Evolutionary conservation across 2,797 vertebrate species (phyloP).

Genomic region (Limosa lapponica): DNA sequence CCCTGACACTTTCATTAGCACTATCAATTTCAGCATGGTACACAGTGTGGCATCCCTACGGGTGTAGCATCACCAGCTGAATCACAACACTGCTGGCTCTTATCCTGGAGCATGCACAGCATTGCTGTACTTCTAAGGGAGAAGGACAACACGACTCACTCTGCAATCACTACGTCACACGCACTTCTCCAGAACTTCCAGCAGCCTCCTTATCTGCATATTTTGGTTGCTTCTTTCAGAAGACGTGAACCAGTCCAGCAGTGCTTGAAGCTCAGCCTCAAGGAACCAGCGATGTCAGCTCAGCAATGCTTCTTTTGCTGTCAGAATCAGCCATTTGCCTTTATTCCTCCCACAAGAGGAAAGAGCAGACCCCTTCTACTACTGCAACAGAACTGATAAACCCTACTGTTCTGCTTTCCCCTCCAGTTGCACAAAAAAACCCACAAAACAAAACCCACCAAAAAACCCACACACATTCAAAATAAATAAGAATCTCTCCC

Average conservation of each 20-base stretch:
- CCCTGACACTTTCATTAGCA: not conserved
- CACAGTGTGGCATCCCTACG: rapidly evolving
- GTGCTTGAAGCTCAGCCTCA: not conserved
- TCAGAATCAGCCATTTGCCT: not conserved
- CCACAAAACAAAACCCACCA: not conserved
- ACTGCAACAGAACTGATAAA: not conserved
- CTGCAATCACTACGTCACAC: rapidly evolving
- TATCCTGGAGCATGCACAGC: not conserved
- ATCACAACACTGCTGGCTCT: not conserved
- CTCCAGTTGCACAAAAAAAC: not conserved
- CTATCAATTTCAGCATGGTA: not conserved
- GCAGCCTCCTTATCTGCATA: not conserved
- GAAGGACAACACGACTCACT: not conserved
- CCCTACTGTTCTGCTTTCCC: not conserved
- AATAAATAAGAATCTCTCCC: not conserved
- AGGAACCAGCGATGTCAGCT: not conserved
- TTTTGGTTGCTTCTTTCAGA: not conserved
- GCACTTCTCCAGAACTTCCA: not conserved
- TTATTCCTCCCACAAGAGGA: not conserved
- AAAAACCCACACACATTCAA: rapidly evolving
- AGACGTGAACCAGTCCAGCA: not conserved
- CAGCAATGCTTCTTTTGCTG: not conserved
- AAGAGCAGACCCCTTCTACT: not conserved
- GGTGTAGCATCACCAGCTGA: not conserved
- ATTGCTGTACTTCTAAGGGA: not conserved